A percentile compares a stretch with the other conserved stretches of the same genome.
These are phyloP conservation scores for Yponomeuta evonymella DNA, from an alignment of 2,888 invertebrate genomes.

Conservation along the genomic window DNA sequence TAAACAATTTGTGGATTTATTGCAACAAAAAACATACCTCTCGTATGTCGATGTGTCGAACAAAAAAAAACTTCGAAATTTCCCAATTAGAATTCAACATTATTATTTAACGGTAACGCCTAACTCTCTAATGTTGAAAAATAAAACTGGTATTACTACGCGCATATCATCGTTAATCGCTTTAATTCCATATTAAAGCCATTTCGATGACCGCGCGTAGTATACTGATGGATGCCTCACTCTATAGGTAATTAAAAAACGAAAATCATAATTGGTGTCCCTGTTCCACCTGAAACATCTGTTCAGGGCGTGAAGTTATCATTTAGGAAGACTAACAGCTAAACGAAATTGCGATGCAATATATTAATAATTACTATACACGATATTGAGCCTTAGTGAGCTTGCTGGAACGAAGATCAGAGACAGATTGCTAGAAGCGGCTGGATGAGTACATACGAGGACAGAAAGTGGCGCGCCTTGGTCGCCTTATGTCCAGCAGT, in stretches of 20 bases:
- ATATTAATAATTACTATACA: too few relatives aligned
- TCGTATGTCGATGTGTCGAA: neutral
- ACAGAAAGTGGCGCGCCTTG: too few relatives aligned
- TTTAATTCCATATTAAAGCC: neutral
- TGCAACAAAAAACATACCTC: neutral
- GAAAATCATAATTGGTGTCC: neutral
- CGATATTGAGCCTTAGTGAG: too few relatives aligned
- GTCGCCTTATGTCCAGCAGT: too few relatives aligned
- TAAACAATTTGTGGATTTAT: neutral
- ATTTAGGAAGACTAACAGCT: too few relatives aligned
- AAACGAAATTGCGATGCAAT: too few relatives aligned
- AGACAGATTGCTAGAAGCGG: too few relatives aligned
- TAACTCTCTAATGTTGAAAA: neutral
- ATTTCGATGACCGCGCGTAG: neutral
- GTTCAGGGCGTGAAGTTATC: too few relatives aligned
- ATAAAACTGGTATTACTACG: neutral
- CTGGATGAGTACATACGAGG: too few relatives aligned
- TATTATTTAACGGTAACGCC: neutral
- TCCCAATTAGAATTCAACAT: neutral
- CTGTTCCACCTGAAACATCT: too few relatives aligned
- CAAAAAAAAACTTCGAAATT: neutral
- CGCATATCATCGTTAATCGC: neutral
- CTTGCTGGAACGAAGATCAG: too few relatives aligned
- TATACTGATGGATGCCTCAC: neutral
- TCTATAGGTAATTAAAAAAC: neutral